phyloP scores from a whole-genome alignment of 2,797 vertebrate species.

The Sebastolobus alascanus region DNA sequence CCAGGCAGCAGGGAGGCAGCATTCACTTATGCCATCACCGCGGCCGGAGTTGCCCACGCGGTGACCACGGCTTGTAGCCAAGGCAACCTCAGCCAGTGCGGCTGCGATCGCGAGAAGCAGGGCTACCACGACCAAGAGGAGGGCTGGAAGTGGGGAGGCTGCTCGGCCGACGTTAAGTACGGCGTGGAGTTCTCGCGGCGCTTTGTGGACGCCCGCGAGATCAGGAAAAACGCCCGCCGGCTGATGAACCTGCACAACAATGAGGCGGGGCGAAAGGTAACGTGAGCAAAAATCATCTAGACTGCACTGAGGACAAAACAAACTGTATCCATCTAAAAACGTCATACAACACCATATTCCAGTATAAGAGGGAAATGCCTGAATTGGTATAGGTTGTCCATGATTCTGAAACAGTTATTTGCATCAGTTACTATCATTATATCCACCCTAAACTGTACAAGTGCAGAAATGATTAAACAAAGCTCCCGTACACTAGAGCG shows the following conservation, averaged over 20 bases:
- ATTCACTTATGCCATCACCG: conserved; percentile 98
- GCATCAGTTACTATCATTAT: not conserved
- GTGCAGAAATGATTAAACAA: conserved; percentile 3
- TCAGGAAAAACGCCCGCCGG: conserved; percentile 96
- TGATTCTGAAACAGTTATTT: not conserved
- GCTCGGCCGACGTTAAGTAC: conserved; percentile 97
- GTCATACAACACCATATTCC: not conserved
- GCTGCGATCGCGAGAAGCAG: conserved; percentile 98
- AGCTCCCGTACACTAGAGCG: conserved; percentile 6
- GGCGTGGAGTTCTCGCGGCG: conserved; percentile 97
- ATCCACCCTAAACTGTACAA: not conserved
- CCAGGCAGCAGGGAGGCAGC: conserved; percentile 98
- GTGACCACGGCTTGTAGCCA: conserved; percentile 97
- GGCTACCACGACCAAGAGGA: conserved; percentile 97
- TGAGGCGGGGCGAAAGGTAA: conserved; percentile 98
- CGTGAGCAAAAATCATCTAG: not conserved
- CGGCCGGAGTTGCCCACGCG: conserved; percentile 95
- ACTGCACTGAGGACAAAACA: not conserved
- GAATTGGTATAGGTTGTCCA: not conserved
- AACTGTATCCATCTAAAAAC: not conserved
- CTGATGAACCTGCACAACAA: conserved; percentile 99
- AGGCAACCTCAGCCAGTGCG: conserved; percentile 98
- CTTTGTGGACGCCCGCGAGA: conserved; percentile 97
- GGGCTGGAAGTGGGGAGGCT: conserved; percentile 99
- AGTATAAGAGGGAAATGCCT: not conserved